Evolutionary conservation across 2,797 vertebrate species (phyloP).

Genomic region (Pantherophis vulpinus): DNA sequence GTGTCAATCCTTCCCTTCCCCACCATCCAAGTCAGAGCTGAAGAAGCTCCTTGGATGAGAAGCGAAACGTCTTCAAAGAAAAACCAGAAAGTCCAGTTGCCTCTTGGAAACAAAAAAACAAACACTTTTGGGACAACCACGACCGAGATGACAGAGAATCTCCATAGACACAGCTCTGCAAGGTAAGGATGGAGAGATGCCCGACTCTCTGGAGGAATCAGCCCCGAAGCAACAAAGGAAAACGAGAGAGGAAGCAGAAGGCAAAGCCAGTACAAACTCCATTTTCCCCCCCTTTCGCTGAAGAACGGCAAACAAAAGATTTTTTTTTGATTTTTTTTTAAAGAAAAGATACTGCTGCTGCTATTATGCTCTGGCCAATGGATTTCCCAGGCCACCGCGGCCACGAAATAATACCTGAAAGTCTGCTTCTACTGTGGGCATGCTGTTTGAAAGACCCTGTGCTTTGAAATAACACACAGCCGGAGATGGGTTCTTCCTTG

Average conservation of each 20-base stretch:
- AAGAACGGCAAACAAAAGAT: conserved; percentile 26
- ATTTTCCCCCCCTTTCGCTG: conserved; percentile 32
- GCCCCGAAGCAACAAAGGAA: conserved; percentile 17
- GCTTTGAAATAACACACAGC: conserved; percentile 60
- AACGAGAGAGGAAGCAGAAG: background rate
- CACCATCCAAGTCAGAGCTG: no score
- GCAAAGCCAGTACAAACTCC: conserved; percentile 36
- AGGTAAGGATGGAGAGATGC: no score
- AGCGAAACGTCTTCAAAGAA: no score
- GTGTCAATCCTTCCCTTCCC: no score
- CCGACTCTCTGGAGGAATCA: conserved; percentile 4
- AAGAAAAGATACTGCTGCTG: conserved; percentile 6
- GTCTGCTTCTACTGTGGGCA: conserved; percentile 40
- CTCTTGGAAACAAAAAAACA: no score
- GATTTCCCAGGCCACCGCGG: background rate
- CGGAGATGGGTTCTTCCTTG: conserved; percentile 1
- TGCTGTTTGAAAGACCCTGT: conserved; percentile 43
- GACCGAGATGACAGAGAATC: no score
- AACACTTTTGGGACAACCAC: no score
- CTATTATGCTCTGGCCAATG: conserved; percentile 43
- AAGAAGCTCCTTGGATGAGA: no score
- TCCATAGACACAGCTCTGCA: no score
- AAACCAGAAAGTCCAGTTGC: no score
- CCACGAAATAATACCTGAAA: conserved; percentile 52
- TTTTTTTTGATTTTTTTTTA: background rate